Evolutionary conservation across 2,888 invertebrate species (phyloP).

Genomic region (Ryuthela nishihirai): DNA sequence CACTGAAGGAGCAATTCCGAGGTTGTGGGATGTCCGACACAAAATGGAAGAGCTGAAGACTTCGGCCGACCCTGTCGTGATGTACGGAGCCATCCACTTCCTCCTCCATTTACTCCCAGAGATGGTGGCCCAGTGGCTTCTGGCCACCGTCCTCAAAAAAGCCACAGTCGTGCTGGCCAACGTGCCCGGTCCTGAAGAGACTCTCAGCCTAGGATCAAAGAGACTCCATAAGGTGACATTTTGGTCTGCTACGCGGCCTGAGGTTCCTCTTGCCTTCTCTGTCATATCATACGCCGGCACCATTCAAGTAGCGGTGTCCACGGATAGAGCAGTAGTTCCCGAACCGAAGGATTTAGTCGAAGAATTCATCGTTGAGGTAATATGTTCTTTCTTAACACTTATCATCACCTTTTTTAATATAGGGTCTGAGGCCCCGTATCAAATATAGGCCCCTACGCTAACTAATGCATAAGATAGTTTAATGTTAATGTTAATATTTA

Average conservation of each 20-base stretch:
- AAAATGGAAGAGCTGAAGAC: conserved; percentile 54
- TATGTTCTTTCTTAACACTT: too few relatives aligned
- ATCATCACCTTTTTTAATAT: too few relatives aligned
- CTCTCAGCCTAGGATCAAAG: conserved; percentile 51
- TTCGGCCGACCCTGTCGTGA: conserved; percentile 56
- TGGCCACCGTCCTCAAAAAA: conserved; percentile 45
- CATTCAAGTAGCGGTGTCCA: conserved; percentile 55
- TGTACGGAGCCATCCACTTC: conserved; percentile 54
- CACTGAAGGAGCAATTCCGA: conserved; percentile 59
- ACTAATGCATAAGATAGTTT: too few relatives aligned
- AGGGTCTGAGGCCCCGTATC: too few relatives aligned
- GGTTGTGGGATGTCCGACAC: conserved; percentile 58
- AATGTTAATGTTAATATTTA: too few relatives aligned
- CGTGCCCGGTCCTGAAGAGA: conserved; percentile 54
- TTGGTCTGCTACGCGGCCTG: conserved; percentile 55
- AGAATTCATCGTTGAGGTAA: conserved; percentile 50
- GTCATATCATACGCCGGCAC: conserved; percentile 57
- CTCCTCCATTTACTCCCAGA: conserved; percentile 51
- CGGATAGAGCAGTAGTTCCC: conserved; percentile 51
- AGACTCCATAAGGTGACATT: conserved; percentile 45
- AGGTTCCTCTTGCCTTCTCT: conserved; percentile 55
- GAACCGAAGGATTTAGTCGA: conserved; percentile 50
- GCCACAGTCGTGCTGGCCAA: conserved; percentile 52
- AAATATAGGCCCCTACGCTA: too few relatives aligned
- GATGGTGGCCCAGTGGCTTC: conserved; percentile 46